These are phyloP conservation scores for Axis porcinus DNA, from an alignment of 2,113 vertebrate genomes.

Conservation along the genomic window DNA sequence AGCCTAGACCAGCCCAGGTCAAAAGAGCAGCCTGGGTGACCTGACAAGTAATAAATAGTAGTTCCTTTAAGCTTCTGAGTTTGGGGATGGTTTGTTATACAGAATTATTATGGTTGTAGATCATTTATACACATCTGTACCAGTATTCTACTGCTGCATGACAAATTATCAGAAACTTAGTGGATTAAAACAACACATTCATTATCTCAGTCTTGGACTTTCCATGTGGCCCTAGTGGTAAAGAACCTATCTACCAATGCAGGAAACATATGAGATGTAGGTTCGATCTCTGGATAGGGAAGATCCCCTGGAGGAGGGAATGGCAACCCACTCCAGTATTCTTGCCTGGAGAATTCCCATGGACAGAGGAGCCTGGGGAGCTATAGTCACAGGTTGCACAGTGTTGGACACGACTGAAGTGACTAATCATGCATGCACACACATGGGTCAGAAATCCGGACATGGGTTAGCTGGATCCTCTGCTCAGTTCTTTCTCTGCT, in stretches of 20 bases:
- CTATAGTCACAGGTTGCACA: not conserved
- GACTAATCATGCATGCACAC: not conserved
- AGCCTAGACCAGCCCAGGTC: not conserved
- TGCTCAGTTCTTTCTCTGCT: not conserved
- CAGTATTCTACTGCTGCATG: not conserved
- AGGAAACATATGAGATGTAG: not conserved
- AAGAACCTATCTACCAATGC: not conserved
- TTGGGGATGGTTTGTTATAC: not conserved
- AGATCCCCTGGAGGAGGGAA: not conserved
- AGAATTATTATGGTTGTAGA: not conserved
- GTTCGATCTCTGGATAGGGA: not conserved
- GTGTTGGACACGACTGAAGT: not conserved
- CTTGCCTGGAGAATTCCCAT: not conserved
- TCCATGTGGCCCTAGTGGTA: not conserved
- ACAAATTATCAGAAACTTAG: not conserved
- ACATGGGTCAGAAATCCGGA: not conserved
- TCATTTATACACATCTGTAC: not conserved
- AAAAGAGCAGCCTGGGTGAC: not conserved
- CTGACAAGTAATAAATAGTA: not conserved
- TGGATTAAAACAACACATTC: not conserved
- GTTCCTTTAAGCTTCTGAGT: not conserved
- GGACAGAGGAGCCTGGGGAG: not conserved
- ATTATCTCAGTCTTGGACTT: not conserved
- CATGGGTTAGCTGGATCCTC: not conserved
- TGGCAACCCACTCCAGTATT: not conserved